phyloP scores from a whole-genome alignment of 2,888 invertebrate species.

The Crepidodera aurea region DNA sequence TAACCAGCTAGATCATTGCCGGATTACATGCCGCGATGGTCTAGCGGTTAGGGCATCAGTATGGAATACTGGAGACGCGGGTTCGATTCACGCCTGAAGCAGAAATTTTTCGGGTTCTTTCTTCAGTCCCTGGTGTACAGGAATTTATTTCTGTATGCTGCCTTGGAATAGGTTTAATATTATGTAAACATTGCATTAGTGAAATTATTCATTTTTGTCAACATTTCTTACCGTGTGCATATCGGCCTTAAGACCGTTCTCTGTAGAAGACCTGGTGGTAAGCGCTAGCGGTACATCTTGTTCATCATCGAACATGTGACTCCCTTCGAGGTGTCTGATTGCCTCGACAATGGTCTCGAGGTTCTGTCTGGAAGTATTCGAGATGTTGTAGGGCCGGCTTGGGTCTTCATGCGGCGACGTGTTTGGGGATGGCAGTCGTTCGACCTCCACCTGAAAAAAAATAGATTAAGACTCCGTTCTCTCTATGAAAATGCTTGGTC shows the following conservation, averaged over 20 bases:
- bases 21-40: too few species aligned
- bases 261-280: slow-evolving; percentile 57
- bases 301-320: slow-evolving; percentile 88
- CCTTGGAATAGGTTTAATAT: too few species aligned
- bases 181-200: too few species aligned
- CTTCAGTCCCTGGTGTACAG: too few species aligned
- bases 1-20: too few species aligned
- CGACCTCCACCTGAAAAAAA: slow-evolving; percentile 55
- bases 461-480: too few species aligned
- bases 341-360: slow-evolving; percentile 98
- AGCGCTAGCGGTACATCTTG: slow-evolving; percentile 70
- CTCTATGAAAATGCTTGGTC: not conserved
- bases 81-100: too few species aligned
- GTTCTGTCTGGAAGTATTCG: slow-evolving; percentile 88
- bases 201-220: too few species aligned
- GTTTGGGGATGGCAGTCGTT: slow-evolving; percentile 53
- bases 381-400: slow-evolving; percentile 65
- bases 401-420: slow-evolving; percentile 50
- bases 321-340: slow-evolving; percentile 96
- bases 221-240: slow-evolving; percentile 61
- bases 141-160: too few species aligned
- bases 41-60: too few species aligned
- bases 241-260: slow-evolving; percentile 64
- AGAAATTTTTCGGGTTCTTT: not conserved
- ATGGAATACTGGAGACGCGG: too few species aligned